These are phyloP conservation scores for Bathynomus jamesi DNA, from an alignment of 1,140 invertebrate species.

Conservation along the genomic window DNA sequence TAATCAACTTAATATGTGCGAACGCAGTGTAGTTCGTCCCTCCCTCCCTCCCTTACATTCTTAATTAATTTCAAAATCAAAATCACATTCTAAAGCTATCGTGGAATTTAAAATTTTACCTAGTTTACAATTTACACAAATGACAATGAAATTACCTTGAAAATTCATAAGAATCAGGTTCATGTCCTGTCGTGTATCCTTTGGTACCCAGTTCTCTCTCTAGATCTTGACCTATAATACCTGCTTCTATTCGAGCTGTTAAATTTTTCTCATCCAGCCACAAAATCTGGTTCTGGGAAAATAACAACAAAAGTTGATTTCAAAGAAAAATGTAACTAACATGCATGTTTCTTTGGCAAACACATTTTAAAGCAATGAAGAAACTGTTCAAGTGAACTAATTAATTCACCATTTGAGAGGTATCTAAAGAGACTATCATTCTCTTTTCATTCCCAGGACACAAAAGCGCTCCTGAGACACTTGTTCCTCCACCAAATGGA, in stretches of 20 bases:
- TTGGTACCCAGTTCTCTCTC: constrained; percentile 62
- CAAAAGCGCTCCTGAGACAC: constrained; percentile 1
- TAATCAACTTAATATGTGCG: too few relatives aligned
- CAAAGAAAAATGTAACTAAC: not conserved
- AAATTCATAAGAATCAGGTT: constrained; percentile 97
- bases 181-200: constrained; percentile 79
- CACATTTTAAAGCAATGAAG: not conserved
- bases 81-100: too few relatives aligned
- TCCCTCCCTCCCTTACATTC: too few relatives aligned
- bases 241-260: constrained; percentile 71
- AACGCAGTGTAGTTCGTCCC: too few relatives aligned
- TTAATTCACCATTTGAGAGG: not conserved
- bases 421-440: not conserved
- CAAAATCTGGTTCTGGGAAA: constrained; percentile 55
- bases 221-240: constrained; percentile 90
- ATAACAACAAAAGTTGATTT: not conserved
- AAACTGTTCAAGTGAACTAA: not conserved
- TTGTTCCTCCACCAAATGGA: not conserved
- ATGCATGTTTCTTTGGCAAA: not conserved
- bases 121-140: not conserved
- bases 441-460: not conserved
- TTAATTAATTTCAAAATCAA: too few relatives aligned
- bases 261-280: constrained; percentile 89
- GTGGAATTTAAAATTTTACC: too few relatives aligned
- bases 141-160: constrained; percentile 50